These are phyloP conservation scores for Dicycla oo DNA, from an alignment of 2,888 invertebrate species.

Conservation along the genomic window DNA sequence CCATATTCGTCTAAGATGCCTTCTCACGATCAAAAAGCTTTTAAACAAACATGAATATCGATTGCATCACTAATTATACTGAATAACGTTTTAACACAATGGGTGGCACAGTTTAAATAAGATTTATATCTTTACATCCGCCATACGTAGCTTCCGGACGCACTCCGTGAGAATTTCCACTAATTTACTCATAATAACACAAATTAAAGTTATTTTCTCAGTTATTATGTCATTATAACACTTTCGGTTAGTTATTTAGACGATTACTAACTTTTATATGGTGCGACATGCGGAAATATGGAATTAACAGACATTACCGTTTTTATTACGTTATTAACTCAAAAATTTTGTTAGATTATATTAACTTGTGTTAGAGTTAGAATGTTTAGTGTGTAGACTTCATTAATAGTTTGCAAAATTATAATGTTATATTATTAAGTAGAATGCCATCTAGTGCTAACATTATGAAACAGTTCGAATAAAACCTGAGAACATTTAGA, in stretches of 20 bases:
- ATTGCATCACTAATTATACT: slow-evolving; percentile 68
- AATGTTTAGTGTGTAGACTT: slow-evolving; percentile 12
- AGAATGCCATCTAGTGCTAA: slow-evolving; percentile 49
- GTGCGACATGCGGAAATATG: slow-evolving; percentile 45
- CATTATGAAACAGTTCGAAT: slow-evolving; percentile 20
- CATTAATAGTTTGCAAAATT: slow-evolving; percentile 8
- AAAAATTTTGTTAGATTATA: slow-evolving; percentile 23
- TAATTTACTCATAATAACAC: slow-evolving; percentile 52
- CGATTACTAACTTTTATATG: slow-evolving; percentile 43
- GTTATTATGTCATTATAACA: slow-evolving; percentile 65
- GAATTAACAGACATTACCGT: slow-evolving; percentile 59
- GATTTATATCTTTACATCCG: slow-evolving; percentile 64
- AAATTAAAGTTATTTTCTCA: slow-evolving; percentile 55
- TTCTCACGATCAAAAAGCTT: slow-evolving; percentile 63
- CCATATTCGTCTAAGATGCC: slow-evolving; percentile 46
- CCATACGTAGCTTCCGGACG: slow-evolving; percentile 58
- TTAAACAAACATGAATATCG: slow-evolving; percentile 67
- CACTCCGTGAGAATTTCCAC: slow-evolving; percentile 62
- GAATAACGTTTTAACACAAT: slow-evolving; percentile 64
- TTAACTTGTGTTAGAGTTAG: slow-evolving; percentile 4
- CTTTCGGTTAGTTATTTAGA: slow-evolving; percentile 44
- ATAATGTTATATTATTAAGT: background rate
- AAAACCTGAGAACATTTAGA: background rate
- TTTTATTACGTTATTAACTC: slow-evolving; percentile 37
- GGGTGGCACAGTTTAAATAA: slow-evolving; percentile 61